These are phyloP conservation scores for Seladonia tumulorum DNA, from an alignment of 2,888 invertebrate genomes.

Conservation along the genomic window DNA sequence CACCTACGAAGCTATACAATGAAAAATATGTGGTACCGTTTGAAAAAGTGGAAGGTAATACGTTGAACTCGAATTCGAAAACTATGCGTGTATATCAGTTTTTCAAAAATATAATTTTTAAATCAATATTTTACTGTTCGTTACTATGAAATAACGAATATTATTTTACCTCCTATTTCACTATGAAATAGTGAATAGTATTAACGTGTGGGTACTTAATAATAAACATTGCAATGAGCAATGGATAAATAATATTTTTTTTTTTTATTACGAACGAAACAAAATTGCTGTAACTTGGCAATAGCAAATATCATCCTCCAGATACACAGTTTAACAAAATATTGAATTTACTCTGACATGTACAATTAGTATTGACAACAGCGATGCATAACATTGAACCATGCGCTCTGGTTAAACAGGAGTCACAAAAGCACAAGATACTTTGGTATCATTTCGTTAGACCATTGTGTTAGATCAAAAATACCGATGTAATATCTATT, in stretches of 20 bases:
- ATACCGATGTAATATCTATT: background rate
- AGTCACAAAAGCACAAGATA: background rate
- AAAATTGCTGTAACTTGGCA: background rate
- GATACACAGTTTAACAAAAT: background rate
- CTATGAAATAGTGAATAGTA: background rate
- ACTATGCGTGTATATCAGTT: background rate
- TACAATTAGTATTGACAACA: background rate
- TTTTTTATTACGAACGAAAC: background rate
- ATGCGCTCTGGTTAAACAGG: background rate
- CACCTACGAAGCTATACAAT: too few species aligned
- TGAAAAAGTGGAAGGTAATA: background rate
- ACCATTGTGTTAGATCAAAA: background rate
- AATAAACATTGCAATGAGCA: background rate
- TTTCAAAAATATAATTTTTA: background rate
- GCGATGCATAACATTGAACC: conserved; percentile 1
- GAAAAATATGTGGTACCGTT: background rate
- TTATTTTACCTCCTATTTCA: background rate
- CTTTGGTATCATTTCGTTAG: background rate
- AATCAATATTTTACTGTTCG: background rate
- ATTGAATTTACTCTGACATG: background rate
- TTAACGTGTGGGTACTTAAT: background rate
- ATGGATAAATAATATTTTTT: background rate
- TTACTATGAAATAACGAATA: too few species aligned
- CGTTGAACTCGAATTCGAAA: background rate
- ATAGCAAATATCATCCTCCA: background rate